These are phyloP conservation scores for Saccopteryx bilineata DNA, from an alignment of 2,113 vertebrate genomes.

Conservation along the genomic window DNA sequence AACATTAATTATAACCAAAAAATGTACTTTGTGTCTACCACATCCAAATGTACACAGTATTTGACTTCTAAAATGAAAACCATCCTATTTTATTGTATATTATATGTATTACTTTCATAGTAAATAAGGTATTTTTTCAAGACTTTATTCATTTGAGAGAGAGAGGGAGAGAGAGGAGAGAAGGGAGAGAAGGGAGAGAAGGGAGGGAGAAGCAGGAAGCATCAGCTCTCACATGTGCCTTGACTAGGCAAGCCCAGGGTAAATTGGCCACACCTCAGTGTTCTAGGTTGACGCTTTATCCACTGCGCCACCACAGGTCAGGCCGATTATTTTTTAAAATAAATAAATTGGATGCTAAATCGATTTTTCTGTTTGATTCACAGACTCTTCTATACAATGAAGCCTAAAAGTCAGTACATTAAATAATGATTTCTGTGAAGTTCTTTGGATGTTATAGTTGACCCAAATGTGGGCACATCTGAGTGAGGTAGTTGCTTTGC, in stretches of 20 bases:
- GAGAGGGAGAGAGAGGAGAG: too few relatives aligned
- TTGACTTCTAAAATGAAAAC: conserved; percentile 29
- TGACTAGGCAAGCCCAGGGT: too few relatives aligned
- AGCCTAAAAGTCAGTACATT: not conserved
- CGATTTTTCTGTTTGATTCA: conserved; percentile 30
- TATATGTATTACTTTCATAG: not conserved
- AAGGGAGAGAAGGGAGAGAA: too few relatives aligned
- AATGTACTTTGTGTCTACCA: not conserved
- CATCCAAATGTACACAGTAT: not conserved
- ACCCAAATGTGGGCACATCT: not conserved
- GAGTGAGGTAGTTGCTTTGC: conserved; percentile 22
- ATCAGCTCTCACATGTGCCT: too few relatives aligned
- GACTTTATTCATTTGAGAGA: too few relatives aligned
- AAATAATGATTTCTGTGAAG: not conserved
- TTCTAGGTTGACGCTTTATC: too few relatives aligned
- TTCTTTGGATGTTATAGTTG: not conserved
- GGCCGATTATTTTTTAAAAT: not conserved
- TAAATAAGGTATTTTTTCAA: not conserved
- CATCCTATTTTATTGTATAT: conserved; percentile 37
- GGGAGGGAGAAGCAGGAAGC: too few relatives aligned
- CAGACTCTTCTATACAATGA: not conserved
- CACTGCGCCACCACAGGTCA: too few relatives aligned
- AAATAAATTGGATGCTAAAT: conserved; percentile 28
- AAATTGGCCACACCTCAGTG: too few relatives aligned
- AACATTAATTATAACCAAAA: conserved; percentile 50